Base-by-base conservation (phyloP, 1,140 invertebrate species). In the Lasioglossum baleicum region DNA sequence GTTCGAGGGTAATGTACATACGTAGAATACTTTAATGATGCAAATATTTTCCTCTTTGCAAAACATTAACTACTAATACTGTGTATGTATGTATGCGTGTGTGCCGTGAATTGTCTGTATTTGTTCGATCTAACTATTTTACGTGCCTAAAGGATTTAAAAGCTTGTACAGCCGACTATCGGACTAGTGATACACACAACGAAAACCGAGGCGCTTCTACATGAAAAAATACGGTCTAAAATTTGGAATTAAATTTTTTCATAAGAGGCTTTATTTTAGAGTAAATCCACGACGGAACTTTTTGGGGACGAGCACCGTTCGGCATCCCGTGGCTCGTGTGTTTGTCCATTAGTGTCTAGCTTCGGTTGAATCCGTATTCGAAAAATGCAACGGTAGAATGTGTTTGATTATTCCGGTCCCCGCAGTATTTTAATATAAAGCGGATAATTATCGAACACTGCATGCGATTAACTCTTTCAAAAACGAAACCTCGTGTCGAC, bases 1-100 rank as follows among this genome's bases (percentile, higher is more conserved):
- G 61, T 42, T 51, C 26, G 48, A 26, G 58, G 56, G 58, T 61
- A 76, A 69, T 70, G 60, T 53, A 64, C 42, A 22, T 20, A 44
- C 4, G 26, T 44, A 44, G 63, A 72, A n/a, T 65, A 51, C n/a
- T 53, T 72, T 72, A 65, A 65, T 64, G 31, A 53, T 20, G 7
- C 5, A 51, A 56, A 42, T 71, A 51, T 53, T 22, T 60, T 35
- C 20, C 56, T 26, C 22, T 67, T 67, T 67, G 22, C 15, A 42
- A 15, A 13, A 68, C 40, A 60, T 60, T 66, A 75, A 40, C 44
- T 51, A 63, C 44, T 10, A 26, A 44, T n/a, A 6, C 20, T 60
- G 35, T 7, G n/a, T 51, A 11, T 8, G 10, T 48, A 13, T 11
- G 35, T 35, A 35, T 35, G 44, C 44, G 44, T 48, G 44, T 2